A percentile compares a stretch with the other conserved stretches of the same genome.
phyloP scores from a whole-genome alignment of 2,797 vertebrate species.

The Clarias pachynema region DNA sequence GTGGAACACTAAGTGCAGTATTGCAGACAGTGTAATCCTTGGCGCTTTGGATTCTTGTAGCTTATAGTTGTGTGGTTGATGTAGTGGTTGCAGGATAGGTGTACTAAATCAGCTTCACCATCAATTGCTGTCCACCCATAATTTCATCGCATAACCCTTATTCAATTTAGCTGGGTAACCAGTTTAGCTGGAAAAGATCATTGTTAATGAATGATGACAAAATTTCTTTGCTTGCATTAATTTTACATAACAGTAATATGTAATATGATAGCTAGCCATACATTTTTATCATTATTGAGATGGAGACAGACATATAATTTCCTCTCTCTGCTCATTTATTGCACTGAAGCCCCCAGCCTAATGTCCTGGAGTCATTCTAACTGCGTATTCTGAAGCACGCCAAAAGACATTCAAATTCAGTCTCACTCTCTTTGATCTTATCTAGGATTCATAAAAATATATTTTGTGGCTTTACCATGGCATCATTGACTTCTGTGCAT shows the following conservation, averaged over 20 bases:
- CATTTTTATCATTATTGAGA: constrained; percentile 58
- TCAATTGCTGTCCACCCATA: constrained; percentile 53
- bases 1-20: constrained; percentile 32
- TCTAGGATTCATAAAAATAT: constrained; percentile 25
- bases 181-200: constrained; percentile 61
- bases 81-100: constrained; percentile 34
- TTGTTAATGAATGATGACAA: constrained; percentile 60
- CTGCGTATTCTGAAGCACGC: constrained; percentile 30
- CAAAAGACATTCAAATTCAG: constrained; percentile 29
- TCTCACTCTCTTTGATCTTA: constrained; percentile 41
- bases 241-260: constrained; percentile 59
- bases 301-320: constrained; percentile 58
- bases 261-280: constrained; percentile 55
- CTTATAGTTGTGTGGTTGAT: constrained; percentile 19
- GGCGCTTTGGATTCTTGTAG: constrained; percentile 10
- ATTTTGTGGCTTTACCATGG: constrained; percentile 32
- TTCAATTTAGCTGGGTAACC: constrained; percentile 58
- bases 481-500: constrained; percentile 26
- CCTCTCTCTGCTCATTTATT: constrained; percentile 57
- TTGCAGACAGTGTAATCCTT: neutral
- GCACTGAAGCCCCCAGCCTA: constrained; percentile 48
- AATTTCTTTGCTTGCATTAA: constrained; percentile 58
- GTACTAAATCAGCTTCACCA: constrained; percentile 49
- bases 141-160: constrained; percentile 56
- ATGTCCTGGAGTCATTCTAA: constrained; percentile 48